Percentiles rank a stretch among this genome's conserved stretches.
phyloP scores from a whole-genome alignment of 2,888 invertebrate genomes.

The Aquatica leii region DNA sequence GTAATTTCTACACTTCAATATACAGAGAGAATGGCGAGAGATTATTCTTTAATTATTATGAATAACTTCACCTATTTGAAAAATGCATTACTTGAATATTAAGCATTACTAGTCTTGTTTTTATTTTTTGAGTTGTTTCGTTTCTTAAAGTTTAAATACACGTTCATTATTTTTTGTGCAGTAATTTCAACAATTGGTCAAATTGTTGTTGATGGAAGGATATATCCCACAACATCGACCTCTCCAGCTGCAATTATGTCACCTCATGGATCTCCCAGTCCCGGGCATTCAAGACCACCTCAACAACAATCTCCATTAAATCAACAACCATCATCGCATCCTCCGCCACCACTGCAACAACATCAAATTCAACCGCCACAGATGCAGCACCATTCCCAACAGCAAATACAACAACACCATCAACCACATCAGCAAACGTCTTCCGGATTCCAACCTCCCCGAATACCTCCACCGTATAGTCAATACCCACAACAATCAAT shows the following conservation, averaged over 20 bases:
- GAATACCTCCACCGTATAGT: conserved; percentile 60
- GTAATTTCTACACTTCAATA: background rate
- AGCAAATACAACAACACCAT: conserved; percentile 52
- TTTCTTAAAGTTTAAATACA: background rate
- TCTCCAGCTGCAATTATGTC: conserved; percentile 55
- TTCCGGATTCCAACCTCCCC: conserved; percentile 53
- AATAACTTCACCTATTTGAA: too few relatives aligned
- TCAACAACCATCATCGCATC: conserved; percentile 54
- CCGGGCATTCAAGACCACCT: conserved; percentile 57
- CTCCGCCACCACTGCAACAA: conserved; percentile 39
- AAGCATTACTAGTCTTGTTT: too few relatives aligned
- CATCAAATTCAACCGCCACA: conserved; percentile 52
- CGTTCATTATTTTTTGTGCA: conserved; percentile 48
- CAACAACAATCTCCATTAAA: conserved; percentile 54
- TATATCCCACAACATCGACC: conserved; percentile 69
- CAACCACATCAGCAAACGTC: conserved; percentile 45
- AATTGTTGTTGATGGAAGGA: conserved; percentile 84
- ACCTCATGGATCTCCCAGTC: conserved; percentile 53
- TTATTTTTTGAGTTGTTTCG: too few relatives aligned
- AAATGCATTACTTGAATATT: too few relatives aligned
- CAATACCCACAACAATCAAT: conserved; percentile 43
- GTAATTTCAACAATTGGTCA: conserved; percentile 81
- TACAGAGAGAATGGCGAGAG: too few relatives aligned
- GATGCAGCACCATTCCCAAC: conserved; percentile 48
- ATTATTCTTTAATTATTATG: too few relatives aligned